Evolutionary conservation across 2,888 invertebrate genomes (phyloP), one percentile per base, ranked within the genome.

Genomic region (Eledone cirrhosa): DNA sequence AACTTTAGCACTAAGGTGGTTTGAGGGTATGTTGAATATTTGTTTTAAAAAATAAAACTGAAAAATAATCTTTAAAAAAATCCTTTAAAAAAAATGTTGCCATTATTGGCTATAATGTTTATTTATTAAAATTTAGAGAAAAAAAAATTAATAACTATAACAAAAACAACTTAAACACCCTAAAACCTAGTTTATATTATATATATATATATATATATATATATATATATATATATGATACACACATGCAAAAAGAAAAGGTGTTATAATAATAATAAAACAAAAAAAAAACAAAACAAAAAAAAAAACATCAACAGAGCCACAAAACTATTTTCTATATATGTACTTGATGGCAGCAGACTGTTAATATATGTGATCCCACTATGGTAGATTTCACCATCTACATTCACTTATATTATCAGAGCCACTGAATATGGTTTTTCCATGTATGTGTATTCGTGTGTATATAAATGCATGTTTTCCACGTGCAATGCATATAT

Each of bases 281-380:
- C 41, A 13, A n/a, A 41, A 41, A 33, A 72, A 33, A 72, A 33
- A 8, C 1, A 8, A 41, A 14, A 41, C 11, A 31, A 31, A 72
- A 72, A 31, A 29, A 41, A 72, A 72, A 41, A 72, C 31, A 41
- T 41, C 72, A 72, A 72, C 72, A 72, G 31, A 41, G 33, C 31
- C 31, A 72, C 67, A 27, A 29, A 67, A 74, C 31, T 16, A 19
- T 75, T 41, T 75, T 75, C 47, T 75, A 75, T 75, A 75, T 75
- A 75, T 75, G 33, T 47, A 41, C 47, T 41, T 31, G 19, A 24
- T 75, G 75, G 75, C 75, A 75, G 75, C 75, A 75, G 47, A 41
- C 14, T 19, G 75, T 22, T 48, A 75, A 75, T 41, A 69, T 31
- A 41, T 75, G 69, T 69, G 69, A 33, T 33, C 29, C 29, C 33